These are phyloP conservation scores for Dryadula phaetusa DNA, from an alignment of 2,888 invertebrate genomes.

Conservation along the genomic window DNA sequence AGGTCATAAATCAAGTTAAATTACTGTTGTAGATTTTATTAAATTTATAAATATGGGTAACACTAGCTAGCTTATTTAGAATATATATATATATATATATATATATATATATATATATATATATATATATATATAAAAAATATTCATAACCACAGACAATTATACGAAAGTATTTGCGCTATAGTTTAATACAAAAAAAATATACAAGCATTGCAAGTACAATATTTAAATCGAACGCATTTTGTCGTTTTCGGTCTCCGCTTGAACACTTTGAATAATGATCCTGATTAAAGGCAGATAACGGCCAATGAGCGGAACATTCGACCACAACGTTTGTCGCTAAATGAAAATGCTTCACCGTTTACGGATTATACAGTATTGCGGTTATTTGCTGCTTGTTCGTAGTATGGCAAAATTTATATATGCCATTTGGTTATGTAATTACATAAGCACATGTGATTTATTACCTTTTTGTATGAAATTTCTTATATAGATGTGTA, in stretches of 20 bases:
- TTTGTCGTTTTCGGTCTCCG: not conserved
- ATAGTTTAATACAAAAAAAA: not conserved
- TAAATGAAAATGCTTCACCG: slow-evolving; percentile 23
- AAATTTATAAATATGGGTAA: no score
- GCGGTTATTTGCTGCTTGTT: slow-evolving; percentile 13
- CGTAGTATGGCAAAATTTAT: not conserved
- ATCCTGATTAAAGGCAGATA: slow-evolving; percentile 24
- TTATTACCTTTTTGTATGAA: no score
- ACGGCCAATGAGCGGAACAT: slow-evolving; percentile 24
- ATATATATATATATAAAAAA: no score
- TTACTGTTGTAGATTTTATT: no score
- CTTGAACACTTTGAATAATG: slow-evolving; percentile 24
- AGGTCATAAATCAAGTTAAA: no score
- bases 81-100: no score
- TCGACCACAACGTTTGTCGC: slow-evolving; percentile 24
- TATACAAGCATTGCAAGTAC: not conserved
- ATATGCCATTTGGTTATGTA: not conserved
- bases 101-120: no score
- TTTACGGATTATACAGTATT: slow-evolving; percentile 25
- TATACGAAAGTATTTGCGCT: no score
- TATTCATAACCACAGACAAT: no score
- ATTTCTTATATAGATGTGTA: no score
- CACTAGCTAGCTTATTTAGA: no score
- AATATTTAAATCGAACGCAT: slow-evolving; percentile 10
- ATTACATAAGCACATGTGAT: no score